phyloP scores from a whole-genome alignment of 2,113 vertebrate species.

The Oxyruncus cristatus region DNA sequence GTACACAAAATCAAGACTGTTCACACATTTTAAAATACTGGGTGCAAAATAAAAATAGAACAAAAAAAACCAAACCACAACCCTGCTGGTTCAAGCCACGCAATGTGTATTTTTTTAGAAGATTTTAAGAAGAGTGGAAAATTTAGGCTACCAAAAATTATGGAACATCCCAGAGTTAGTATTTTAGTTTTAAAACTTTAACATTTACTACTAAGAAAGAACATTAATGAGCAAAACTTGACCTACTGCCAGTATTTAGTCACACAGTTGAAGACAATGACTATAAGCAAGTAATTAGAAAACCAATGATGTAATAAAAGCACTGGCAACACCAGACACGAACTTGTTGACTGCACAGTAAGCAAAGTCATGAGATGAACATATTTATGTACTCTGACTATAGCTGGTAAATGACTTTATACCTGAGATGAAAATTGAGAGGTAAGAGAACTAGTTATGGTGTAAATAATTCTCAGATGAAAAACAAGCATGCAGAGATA shows the following conservation, averaged over 20 bases:
- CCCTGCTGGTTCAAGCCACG: neutral
- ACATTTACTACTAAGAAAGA: neutral
- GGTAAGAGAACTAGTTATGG: constrained; percentile 14
- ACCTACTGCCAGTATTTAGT: neutral
- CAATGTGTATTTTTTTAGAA: neutral
- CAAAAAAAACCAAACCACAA: neutral
- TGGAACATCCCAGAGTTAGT: neutral
- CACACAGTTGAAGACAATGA: neutral
- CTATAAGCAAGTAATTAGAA: neutral
- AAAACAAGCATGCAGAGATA: neutral
- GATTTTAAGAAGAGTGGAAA: neutral
- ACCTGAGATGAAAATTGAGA: constrained; percentile 56
- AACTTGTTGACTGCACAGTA: neutral
- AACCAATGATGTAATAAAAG: neutral
- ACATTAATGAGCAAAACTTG: neutral
- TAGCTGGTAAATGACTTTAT: neutral
- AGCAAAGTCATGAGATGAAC: constrained; percentile 18
- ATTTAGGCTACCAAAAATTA: neutral
- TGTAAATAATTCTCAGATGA: neutral
- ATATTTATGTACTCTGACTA: neutral
- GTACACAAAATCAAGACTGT: neutral
- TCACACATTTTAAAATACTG: neutral
- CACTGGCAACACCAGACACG: neutral
- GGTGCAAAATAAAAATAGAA: neutral
- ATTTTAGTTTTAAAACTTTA: neutral